Evolutionary conservation across 1,140 invertebrate genomes (phyloP), one percentile per base, ranked within the genome.

Genomic region (Liolophura sinensis): DNA sequence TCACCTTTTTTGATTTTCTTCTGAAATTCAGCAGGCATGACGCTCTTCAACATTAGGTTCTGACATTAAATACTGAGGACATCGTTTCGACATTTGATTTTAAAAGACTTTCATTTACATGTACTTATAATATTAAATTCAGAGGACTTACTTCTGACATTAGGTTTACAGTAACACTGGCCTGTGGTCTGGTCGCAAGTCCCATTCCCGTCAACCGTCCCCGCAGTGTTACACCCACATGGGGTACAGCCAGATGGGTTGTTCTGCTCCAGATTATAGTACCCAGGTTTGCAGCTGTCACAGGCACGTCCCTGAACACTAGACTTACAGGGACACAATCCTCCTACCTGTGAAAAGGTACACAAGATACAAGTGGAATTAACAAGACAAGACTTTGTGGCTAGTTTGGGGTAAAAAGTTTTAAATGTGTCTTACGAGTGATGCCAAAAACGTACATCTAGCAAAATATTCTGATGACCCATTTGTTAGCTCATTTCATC

Each of bases 281-380:
- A 98, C 0, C 97, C 88, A 0, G 93, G 90, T 79, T 92, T 92
- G 82, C 98, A 99, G 70, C 54, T 27, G 55, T 97, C 91, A 82
- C 97, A 99, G 68, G 95, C 95, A 61, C 96, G 88, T 0, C 97
- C 97, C 67, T 91, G 89, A 0, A 99, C 97, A 12, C 93, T 89
- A 49, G 92, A 89, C 79, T 98, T 98, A 81, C 97, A 99, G 67
- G 92, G 89, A 78, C 98, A 99, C 0, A 99, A 88, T 80, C 90
- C 0, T 92, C 93, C 40, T 54, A 66, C 96, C 67, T 91, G 88
- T 55, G 93, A 89, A 50, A 27, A 40, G 62, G 51, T 62, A 80
- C 84, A 69, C 9, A 3, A 40, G 31, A 40, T 9, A 40, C 31
- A 3, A 40, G 3, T 3, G 3, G 31, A 24, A 54, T n/a, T 24